Conservation (phyloP, 2,113 vertebrate species). For the Orthonyx spaldingii region DNA sequence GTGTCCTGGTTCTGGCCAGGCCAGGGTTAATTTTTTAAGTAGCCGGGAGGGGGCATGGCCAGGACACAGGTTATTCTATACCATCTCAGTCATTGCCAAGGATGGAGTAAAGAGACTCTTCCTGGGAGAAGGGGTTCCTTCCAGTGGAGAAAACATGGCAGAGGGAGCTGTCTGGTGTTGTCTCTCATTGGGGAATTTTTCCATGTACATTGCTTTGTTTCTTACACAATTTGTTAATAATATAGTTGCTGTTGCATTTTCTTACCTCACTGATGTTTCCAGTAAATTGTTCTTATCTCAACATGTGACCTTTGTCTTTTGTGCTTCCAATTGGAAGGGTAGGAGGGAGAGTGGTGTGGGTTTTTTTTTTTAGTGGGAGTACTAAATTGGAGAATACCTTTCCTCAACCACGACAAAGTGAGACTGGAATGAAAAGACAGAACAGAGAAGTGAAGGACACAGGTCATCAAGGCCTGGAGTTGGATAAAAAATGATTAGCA, state of each 20-base stretch:
- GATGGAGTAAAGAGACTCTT: neutral
- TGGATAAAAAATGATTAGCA: neutral
- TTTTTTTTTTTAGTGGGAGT: neutral
- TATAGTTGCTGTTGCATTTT: neutral
- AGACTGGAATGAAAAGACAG: neutral
- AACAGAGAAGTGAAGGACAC: neutral
- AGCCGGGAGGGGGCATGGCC: neutral
- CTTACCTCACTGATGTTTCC: neutral
- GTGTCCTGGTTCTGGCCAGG: neutral
- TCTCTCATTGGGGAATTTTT: neutral
- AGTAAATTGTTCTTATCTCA: neutral
- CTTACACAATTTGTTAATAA: neutral
- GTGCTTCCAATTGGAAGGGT: neutral
- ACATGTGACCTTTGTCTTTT: neutral
- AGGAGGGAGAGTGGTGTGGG: neutral
- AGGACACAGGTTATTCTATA: neutral
- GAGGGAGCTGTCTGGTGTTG: neutral
- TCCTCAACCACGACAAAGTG: neutral
- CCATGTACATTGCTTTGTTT: neutral
- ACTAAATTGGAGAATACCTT: neutral
- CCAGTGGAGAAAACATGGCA: neutral
- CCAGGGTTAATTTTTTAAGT: neutral
- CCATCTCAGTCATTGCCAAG: neutral
- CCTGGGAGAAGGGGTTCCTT: neutral
- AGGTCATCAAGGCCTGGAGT: neutral